Base-by-base conservation (phyloP, 1,140 invertebrate species). In the Drosophila sturtevanti region DNA sequence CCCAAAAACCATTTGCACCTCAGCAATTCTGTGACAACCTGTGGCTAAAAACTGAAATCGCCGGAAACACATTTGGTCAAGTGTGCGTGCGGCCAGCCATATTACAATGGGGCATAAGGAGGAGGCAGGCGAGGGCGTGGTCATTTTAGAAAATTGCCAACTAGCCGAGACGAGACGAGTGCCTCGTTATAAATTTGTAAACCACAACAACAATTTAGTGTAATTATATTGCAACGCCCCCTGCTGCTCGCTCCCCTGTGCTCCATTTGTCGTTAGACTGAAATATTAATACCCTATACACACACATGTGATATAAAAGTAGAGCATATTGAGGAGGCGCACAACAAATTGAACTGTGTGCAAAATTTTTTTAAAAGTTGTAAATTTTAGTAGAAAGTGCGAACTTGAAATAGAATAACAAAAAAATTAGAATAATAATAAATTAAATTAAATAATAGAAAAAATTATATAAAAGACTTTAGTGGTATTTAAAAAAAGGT, bases 161-260 rank as follows among this genome's bases (percentile, higher is more conserved):
- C 74, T 74, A 74, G 51, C 35, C 24, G 56, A 63, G 74, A 41
- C 65, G 52, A 37, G 27, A 58, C 63, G 21, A 41, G 63, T 27
- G 77, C 59, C 77, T 80, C 68, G 81, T 77, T 84, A 84, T 89
- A 87, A 87, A 87, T 87, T 84, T 69, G 84, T 89, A 84, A 87
- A 87, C 84, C 84, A 52, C 84, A 87, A 68, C 62, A 77, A 71
- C 82, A 80, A 78, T 76, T 77, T 74, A 78, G 68, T 82, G 67
- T 85, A 85, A 85, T 85, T 85, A 85, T 81, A 72, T 78, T 77
- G 77, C 74, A 74, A 77, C 63, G 44, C 66, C 63, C 34, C 51
- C 58, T n/a, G n/a, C n/a, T n/a, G n/a, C 41, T 44, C 9, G 3
- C 7, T 48, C 41, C 16, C 21, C 41, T 21, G 9, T 2, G 1